These are phyloP conservation scores for Nematostella vectensis DNA, from an alignment of 92 coral and sea anemone species.

Conservation along the genomic window DNA sequence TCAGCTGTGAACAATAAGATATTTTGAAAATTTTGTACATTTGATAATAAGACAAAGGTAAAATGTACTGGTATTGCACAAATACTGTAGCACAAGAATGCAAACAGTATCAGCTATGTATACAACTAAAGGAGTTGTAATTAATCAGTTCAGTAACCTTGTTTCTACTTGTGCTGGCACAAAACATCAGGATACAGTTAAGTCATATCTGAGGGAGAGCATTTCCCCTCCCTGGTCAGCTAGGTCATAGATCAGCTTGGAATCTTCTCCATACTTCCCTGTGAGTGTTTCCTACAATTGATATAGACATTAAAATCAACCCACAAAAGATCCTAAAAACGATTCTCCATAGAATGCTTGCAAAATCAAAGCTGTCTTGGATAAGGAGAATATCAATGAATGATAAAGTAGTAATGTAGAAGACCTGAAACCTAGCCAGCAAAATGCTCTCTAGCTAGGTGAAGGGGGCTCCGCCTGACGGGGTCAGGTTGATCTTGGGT, in stretches of 20 bases:
- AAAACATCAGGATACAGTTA: constrained; percentile 99
- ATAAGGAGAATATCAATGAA: too few species aligned
- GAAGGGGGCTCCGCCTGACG: constrained; percentile 79
- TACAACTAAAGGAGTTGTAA: too few species aligned
- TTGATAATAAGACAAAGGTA: too few species aligned
- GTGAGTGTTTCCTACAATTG: constrained; percentile 79
- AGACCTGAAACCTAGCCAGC: constrained; percentile 92
- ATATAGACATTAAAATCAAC: not conserved
- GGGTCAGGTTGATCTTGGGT: constrained; percentile 68
- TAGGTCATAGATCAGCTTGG: constrained; percentile 91
- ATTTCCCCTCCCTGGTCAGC: constrained; percentile 99
- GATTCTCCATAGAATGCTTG: not conserved
- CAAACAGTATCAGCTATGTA: too few species aligned
- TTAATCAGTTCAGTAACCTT: too few species aligned
- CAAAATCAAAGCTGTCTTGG: not conserved
- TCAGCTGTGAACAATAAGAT: too few species aligned
- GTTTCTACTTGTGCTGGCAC: too few species aligned
- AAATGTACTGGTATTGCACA: too few species aligned
- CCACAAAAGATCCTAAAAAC: not conserved
- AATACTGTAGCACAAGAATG: too few species aligned
- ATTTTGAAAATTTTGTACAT: too few species aligned
- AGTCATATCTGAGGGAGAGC: constrained; percentile 81
- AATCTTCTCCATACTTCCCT: constrained; percentile 98
- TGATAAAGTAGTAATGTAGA: constrained; percentile 31
- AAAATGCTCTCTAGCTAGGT: constrained; percentile 63